Base-by-base conservation (phyloP, 1,140 invertebrate species). In the Galleria mellonella region DNA sequence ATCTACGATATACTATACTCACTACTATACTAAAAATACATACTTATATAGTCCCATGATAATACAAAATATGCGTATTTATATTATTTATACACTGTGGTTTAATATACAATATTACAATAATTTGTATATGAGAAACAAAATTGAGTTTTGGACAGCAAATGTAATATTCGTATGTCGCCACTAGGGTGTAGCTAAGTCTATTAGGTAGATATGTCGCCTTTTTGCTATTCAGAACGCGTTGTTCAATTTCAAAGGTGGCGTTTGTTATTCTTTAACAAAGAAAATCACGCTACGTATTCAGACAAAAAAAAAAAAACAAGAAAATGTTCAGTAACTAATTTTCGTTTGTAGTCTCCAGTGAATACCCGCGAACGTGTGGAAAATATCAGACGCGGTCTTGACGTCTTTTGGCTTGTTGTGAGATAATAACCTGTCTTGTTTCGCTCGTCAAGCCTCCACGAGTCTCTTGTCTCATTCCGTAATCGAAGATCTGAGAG, bases 341-440 rank as follows among this genome's bases (percentile, higher is more conserved):
- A 84, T 84, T 84, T 84, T 84, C 74, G 72, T 66, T 75, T 65
- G 55, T 55, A 72, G 64, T 77, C 81, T 84, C 81, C 49, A 47
- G 81, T 65, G 78, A 75, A 81, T 83, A 79, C 58, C 59, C 50
- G 69, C 52, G 71, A 63, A 83, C 81, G 81, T 81, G 81, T 81
- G 70, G 74, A 83, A 84, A 82, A 82, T 84, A 83, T 79, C 63
- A 62, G 73, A 73, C 68, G 62, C 60, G 30, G 63, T 67, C 55
- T 44, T 61, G 55, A 67, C 67, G 62, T 76, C 59, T 70, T 71
- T 60, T 65, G 70, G 64, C 62, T 74, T 63, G 67, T 71, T 70
- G 68, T 47, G 70, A 78, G 71, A 81, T 83, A 83, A 83, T 82
- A 82, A 79, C 75, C 73, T 83, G 79, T 82, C 77, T 79, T 82